Conservation (phyloP, 2,888 invertebrate genomes). For the Epinotia ramella region DNA sequence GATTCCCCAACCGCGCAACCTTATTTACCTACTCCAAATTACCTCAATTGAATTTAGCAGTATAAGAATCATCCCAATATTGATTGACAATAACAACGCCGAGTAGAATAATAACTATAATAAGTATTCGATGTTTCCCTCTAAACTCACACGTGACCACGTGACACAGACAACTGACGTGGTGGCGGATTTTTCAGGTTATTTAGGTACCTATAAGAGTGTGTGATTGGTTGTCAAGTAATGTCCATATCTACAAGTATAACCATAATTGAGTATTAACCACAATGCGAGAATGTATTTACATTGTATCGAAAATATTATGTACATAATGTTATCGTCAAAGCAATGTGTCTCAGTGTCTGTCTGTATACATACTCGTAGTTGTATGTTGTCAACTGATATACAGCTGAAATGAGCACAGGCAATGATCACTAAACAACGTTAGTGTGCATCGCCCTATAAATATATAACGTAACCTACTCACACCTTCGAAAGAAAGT, state of each 20-base stretch:
- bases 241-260: too few species aligned
- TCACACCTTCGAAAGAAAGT: background rate
- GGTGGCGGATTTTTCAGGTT: background rate
- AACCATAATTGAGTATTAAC: too few species aligned
- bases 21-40: background rate
- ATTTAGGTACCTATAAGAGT: background rate
- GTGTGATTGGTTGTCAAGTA: background rate
- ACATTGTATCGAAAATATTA: too few species aligned
- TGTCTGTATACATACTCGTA: background rate
- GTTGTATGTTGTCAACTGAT: background rate
- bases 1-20: too few species aligned
- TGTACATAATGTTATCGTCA: background rate
- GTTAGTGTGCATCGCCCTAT: slow-evolving; percentile 1
- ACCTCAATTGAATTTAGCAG: too few species aligned
- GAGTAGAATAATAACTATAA: too few species aligned
- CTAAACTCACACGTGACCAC: background rate
- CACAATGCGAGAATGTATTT: too few species aligned
- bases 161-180: background rate
- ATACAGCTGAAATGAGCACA: background rate
- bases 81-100: too few species aligned
- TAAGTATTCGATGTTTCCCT: too few species aligned
- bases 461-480: background rate
- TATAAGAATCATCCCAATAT: too few species aligned
- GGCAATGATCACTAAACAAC: background rate
- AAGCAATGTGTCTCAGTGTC: background rate